Conservation (phyloP, 2,797 vertebrate genomes). For the Sebastes iracundus region DNA sequence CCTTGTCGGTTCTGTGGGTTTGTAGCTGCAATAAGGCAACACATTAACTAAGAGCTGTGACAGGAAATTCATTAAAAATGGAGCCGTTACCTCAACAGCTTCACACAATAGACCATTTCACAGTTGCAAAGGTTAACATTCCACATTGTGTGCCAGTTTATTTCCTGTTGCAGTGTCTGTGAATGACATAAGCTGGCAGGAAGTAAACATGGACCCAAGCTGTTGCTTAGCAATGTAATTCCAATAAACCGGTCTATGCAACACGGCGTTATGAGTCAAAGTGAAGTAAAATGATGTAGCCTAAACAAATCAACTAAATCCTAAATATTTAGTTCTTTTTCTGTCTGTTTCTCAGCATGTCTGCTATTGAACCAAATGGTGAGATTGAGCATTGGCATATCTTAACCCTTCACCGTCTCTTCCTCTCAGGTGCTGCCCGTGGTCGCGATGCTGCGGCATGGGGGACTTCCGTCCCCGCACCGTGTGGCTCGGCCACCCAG, state of each 20-base stretch:
- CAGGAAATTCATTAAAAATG: constrained; percentile 12
- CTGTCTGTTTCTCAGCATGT: background rate
- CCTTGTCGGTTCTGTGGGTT: background rate
- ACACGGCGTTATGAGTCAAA: background rate
- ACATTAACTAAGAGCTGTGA: constrained; percentile 47
- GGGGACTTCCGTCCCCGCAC: constrained; percentile 94
- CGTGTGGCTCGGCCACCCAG: constrained; percentile 96
- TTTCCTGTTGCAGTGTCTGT: no score
- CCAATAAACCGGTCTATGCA: no score
- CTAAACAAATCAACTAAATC: background rate
- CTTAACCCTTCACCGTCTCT: background rate
- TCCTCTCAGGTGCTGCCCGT: constrained; percentile 90
- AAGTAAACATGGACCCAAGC: no score
- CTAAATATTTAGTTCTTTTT: background rate
- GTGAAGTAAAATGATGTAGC: background rate
- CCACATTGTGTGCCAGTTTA: no score
- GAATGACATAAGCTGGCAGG: no score
- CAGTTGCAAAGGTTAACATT: no score
- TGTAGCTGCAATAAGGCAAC: constrained; percentile 13
- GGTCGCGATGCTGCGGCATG: constrained; percentile 93
- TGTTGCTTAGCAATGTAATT: no score
- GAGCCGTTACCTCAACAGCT: background rate
- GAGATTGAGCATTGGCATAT: background rate
- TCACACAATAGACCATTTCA: background rate
- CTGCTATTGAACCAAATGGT: background rate